Evolutionary conservation across 2,888 invertebrate genomes (phyloP), one percentile per base, ranked within the genome.

Genomic region (Leptarthrus brevirostris): DNA sequence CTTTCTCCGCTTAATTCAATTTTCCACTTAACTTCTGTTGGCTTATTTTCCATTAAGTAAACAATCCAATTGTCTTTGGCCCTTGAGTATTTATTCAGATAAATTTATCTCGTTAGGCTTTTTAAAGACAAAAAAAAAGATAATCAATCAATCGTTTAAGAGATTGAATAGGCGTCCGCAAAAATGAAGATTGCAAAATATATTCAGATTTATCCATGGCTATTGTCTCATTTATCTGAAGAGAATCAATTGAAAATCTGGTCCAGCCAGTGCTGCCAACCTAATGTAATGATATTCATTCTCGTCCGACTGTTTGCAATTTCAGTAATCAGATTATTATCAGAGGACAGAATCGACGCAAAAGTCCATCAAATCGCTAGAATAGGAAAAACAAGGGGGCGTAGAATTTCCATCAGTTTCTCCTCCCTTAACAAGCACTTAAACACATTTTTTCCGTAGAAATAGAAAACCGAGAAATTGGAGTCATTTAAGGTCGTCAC

Each of bases 61-160:
- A 16, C 30, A 56, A 56, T 26, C 16, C 56, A 26, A 56, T 56
- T 56, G 26, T 56, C 30, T 30, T 14, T 30, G 26, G n/a, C n/a
- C 16, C 30, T n/a, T 40, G 30, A 8, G 1, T 30, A 30, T 8
- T 30, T 6, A 30, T 30, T 8, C 30, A 6, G 40, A 40, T 12
- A 40, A 40, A 40, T 40, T 12, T 12, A 40, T 40, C 40, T 40
- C 1, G 10, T 40, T 12, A 1, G 40, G 12, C 40, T 40, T 40
- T 40, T 12, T 3, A n/a, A 40, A 40, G n/a, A n/a, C n/a, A n/a
- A n/a, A n/a, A n/a, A n/a, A n/a, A n/a, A n/a, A n/a, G n/a, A n/a
- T 12, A 40, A 12, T 40, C 40, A 40, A 40, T 40, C 6, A 8
- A 40, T n/a, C 2, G n/a, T 12, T 40, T 40, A 40, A 8, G 3